Evolutionary conservation across 2,797 vertebrate genomes (phyloP).

Genomic region (Schizopygopsis pylzovi): DNA sequence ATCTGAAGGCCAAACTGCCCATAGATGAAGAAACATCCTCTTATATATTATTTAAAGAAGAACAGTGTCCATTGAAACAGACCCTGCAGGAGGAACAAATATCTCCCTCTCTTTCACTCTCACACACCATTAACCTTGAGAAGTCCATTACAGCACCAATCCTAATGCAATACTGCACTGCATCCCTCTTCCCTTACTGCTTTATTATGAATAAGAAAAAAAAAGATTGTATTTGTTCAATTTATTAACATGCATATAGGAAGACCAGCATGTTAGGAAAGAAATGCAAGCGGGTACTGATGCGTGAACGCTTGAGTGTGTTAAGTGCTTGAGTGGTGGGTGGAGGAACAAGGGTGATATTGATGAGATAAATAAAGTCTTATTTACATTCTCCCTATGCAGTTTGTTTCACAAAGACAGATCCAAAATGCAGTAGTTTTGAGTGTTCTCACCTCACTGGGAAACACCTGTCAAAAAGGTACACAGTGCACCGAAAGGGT

Average conservation of each 20-base stretch:
- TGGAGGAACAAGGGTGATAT: not conserved
- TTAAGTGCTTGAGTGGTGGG: not conserved
- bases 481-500: slow-evolving; percentile 28
- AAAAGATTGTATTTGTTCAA: not conserved
- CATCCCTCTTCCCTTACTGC: not conserved
- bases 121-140: slow-evolving; percentile 41
- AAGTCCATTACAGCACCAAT: slow-evolving; percentile 27
- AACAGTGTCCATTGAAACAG: not conserved
- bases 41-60: not conserved
- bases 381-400: slow-evolving; percentile 38
- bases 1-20: not conserved
- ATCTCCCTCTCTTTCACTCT: not conserved
- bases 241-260: not conserved
- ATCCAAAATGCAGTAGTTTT: slow-evolving; percentile 34
- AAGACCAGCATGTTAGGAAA: not conserved
- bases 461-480: slow-evolving; percentile 30
- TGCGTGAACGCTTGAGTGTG: not conserved
- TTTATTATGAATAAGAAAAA: not conserved
- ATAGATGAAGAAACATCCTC: not conserved
- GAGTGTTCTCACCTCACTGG: slow-evolving; percentile 35
- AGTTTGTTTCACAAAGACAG: slow-evolving; percentile 15
- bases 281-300: not conserved
- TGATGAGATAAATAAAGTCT: slow-evolving; percentile 38
- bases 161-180: not conserved
- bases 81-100: slow-evolving; percentile 6